Conservation (phyloP, 2,888 invertebrate genomes). For the Drosophila histrio region DNA sequence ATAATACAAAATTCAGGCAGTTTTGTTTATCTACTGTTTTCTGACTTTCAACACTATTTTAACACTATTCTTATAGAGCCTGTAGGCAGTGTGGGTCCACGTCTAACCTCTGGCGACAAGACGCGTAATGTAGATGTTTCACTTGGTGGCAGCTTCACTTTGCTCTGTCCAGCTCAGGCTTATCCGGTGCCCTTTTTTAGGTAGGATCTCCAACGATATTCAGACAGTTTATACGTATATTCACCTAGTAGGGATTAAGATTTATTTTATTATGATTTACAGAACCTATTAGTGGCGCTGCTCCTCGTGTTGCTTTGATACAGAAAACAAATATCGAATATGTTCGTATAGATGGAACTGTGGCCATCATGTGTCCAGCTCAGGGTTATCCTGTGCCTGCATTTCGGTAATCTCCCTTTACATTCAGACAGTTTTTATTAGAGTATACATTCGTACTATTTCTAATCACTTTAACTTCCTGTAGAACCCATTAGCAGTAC, state of each 20-base stretch:
- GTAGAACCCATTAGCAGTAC: constrained; percentile 89
- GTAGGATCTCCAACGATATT: constrained; percentile 81
- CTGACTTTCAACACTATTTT: neutral
- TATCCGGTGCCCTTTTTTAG: constrained; percentile 88
- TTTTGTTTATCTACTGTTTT: neutral
- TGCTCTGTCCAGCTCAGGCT: constrained; percentile 88
- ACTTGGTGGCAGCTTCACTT: constrained; percentile 74
- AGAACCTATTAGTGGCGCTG: constrained; percentile 89
- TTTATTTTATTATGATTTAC: constrained; percentile 50
- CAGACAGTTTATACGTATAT: constrained; percentile 48
- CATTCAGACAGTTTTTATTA: constrained; percentile 42
- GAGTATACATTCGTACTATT: neutral
- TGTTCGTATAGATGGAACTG: constrained; percentile 82
- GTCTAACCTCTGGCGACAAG: constrained; percentile 89
- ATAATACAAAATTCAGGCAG: constrained; percentile 44
- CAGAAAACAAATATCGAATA: constrained; percentile 78
- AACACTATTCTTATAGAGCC: constrained; percentile 62
- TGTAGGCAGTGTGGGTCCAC: constrained; percentile 84
- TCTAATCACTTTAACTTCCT: constrained; percentile 40
- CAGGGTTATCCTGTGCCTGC: constrained; percentile 86
- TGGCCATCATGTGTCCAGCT: constrained; percentile 84
- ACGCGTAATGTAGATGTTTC: constrained; percentile 80
- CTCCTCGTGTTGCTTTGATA: constrained; percentile 87
- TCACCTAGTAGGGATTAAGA: neutral
- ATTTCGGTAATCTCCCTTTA: constrained; percentile 83